Evolutionary conservation across 2,113 vertebrate species (phyloP).

Genomic region (Gobius niger): DNA sequence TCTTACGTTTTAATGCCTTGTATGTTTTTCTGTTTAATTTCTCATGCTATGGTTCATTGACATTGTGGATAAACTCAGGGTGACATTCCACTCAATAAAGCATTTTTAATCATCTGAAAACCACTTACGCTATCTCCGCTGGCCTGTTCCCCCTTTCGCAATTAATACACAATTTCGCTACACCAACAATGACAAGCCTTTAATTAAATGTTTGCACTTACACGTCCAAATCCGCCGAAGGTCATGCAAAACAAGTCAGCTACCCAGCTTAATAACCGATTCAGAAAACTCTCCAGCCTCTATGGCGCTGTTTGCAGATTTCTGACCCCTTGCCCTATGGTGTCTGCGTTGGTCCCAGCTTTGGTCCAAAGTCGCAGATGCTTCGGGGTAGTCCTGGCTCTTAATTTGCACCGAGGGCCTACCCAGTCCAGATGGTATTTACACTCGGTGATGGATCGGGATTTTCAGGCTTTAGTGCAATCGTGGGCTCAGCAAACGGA

Average conservation of each 20-base stretch:
- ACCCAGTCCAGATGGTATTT: constrained; percentile 71
- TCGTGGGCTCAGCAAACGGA: constrained; percentile 55
- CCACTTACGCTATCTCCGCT: not conserved
- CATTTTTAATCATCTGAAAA: not conserved
- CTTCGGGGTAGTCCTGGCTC: constrained; percentile 35
- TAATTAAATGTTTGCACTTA: constrained; percentile 5
- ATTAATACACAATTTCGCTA: not conserved
- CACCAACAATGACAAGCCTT: not conserved
- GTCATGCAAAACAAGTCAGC: constrained; percentile 7
- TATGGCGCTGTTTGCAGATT: constrained; percentile 9
- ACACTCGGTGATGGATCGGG: constrained; percentile 65
- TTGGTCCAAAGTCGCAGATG: constrained; percentile 36
- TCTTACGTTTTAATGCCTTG: too few relatives aligned
- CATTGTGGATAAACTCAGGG: too few relatives aligned
- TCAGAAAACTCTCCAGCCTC: constrained; percentile 2
- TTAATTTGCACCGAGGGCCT: constrained; percentile 64
- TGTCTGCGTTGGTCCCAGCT: constrained; percentile 19
- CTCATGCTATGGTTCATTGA: too few relatives aligned
- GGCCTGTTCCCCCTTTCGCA: not conserved
- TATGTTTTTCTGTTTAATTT: too few relatives aligned
- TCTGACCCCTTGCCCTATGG: constrained; percentile 36
- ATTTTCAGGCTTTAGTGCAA: constrained; percentile 70
- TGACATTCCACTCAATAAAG: not conserved
- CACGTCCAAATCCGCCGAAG: not conserved
- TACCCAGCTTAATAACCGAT: not conserved